These are phyloP conservation scores for Porites lobata DNA, from an alignment of 92 coral and sea anemone genomes.

Conservation along the genomic window DNA sequence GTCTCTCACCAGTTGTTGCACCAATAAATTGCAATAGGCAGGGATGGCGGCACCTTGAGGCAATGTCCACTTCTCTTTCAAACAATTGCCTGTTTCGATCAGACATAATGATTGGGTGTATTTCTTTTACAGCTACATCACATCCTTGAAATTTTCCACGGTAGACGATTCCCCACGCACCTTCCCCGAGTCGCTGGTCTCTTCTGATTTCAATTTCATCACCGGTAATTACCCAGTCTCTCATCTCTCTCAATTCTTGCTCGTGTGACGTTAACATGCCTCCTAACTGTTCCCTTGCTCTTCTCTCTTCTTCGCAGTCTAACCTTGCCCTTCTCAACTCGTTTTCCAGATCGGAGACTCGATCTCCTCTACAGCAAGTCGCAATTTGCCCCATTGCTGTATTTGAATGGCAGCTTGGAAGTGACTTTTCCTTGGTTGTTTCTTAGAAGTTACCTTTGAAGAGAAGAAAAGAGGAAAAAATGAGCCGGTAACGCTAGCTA, in stretches of 20 bases:
- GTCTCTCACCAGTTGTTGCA: constrained; percentile 50
- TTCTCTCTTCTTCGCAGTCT: not conserved
- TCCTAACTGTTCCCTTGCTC: not conserved
- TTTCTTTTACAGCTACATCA: constrained; percentile 80
- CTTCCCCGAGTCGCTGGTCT: constrained; percentile 65
- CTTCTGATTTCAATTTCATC: constrained; percentile 62
- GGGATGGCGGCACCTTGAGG: constrained; percentile 83
- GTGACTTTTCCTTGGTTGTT: no score
- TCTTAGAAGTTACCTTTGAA: no score
- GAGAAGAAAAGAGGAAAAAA: no score
- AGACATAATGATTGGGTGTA: constrained; percentile 71
- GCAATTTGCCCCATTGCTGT: no score
- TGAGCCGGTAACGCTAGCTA: no score
- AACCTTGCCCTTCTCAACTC: no score
- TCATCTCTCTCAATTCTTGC: not conserved
- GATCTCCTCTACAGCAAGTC: no score
- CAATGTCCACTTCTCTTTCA: constrained; percentile 83
- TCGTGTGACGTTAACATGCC: not conserved
- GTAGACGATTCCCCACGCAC: constrained; percentile 77
- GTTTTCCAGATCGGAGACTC: no score
- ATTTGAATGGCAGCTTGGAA: no score
- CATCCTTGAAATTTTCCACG: constrained; percentile 74
- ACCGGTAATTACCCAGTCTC: not conserved
- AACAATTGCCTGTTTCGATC: constrained; percentile 73
- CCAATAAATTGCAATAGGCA: constrained; percentile 81